These are phyloP conservation scores for Thaleichthys pacificus DNA, from an alignment of 2,797 vertebrate genomes.

Conservation along the genomic window DNA sequence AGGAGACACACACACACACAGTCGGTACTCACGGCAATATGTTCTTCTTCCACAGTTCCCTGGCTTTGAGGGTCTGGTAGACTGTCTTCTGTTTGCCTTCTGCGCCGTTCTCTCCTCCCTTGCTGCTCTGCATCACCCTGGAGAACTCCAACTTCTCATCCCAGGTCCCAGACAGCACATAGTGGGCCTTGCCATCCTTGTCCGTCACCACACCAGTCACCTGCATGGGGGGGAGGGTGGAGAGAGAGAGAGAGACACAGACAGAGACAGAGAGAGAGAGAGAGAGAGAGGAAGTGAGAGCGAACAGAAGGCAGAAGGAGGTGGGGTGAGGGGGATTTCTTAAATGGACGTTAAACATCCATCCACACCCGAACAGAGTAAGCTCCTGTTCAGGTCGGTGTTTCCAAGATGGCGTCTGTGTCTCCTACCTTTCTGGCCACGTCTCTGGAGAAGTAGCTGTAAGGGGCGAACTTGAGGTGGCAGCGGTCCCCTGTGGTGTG, in stretches of 20 bases:
- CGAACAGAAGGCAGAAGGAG: neutral
- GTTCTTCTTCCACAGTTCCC: constrained; percentile 90
- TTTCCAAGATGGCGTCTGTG: neutral
- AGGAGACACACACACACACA: neutral
- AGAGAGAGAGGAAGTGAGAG: too few relatives aligned
- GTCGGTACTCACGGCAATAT: constrained; percentile 84
- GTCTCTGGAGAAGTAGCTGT: constrained; percentile 96
- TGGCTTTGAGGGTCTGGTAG: constrained; percentile 80
- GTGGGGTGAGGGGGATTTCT: too few relatives aligned
- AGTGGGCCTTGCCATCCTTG: constrained; percentile 87
- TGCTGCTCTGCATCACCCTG: constrained; percentile 80
- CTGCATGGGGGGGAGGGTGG: constrained; percentile 57
- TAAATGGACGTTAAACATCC: too few relatives aligned
- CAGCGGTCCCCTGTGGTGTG: constrained; percentile 93
- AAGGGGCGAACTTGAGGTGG: constrained; percentile 95
- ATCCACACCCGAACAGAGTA: neutral
- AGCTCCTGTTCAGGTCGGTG: neutral
- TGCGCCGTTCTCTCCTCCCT: constrained; percentile 82
- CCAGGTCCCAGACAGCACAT: constrained; percentile 90
- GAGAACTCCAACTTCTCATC: constrained; percentile 97
- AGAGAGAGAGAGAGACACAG: too few relatives aligned
- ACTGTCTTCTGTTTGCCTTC: constrained; percentile 84
- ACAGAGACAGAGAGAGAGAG: too few relatives aligned
- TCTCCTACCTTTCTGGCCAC: constrained; percentile 88
- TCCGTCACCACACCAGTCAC: constrained; percentile 94